A percentile compares a stretch with the other conserved stretches of the same genome.
Evolutionary conservation across 2,888 invertebrate genomes (phyloP).

Genomic region (Plagiodera versicolora): DNA sequence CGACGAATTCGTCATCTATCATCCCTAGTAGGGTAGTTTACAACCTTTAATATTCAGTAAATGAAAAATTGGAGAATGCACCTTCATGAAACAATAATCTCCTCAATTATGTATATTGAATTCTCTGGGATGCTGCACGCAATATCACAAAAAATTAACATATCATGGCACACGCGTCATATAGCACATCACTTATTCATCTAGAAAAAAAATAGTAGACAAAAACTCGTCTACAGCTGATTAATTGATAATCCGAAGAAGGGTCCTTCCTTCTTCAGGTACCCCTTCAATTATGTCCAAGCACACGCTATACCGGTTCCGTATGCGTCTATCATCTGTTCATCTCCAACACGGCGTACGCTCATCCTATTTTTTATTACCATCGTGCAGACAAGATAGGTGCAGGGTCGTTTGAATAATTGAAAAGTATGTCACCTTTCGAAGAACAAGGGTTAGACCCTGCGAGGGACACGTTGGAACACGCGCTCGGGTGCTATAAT

Average conservation of each 20-base stretch:
- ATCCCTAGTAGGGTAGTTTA: too few species aligned
- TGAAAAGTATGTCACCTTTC: constrained; percentile 19
- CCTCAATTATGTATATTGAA: too few species aligned
- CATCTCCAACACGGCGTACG: constrained; percentile 42
- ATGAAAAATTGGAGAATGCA: too few species aligned
- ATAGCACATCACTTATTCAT: neutral
- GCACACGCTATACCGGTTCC: constrained; percentile 48
- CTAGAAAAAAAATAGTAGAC: constrained; percentile 21
- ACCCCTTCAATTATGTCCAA: constrained; percentile 39
- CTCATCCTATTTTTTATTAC: constrained; percentile 39
- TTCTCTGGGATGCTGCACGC: too few species aligned
- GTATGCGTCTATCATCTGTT: constrained; percentile 44
- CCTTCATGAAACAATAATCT: too few species aligned
- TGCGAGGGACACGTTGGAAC: neutral
- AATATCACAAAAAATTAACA: neutral
- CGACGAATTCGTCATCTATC: too few species aligned
- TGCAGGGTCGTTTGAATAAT: constrained; percentile 35
- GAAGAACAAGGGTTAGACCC: constrained; percentile 12
- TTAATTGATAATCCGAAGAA: constrained; percentile 44
- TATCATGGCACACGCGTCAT: constrained; percentile 1
- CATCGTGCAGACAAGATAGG: constrained; percentile 41
- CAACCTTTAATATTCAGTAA: too few species aligned
- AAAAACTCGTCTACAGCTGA: constrained; percentile 20
- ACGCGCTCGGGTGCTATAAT: neutral
- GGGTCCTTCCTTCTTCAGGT: constrained; percentile 42